phyloP scores from a whole-genome alignment of 64 coral and sea anemone genomes.

The Actinia tenebrosa region DNA sequence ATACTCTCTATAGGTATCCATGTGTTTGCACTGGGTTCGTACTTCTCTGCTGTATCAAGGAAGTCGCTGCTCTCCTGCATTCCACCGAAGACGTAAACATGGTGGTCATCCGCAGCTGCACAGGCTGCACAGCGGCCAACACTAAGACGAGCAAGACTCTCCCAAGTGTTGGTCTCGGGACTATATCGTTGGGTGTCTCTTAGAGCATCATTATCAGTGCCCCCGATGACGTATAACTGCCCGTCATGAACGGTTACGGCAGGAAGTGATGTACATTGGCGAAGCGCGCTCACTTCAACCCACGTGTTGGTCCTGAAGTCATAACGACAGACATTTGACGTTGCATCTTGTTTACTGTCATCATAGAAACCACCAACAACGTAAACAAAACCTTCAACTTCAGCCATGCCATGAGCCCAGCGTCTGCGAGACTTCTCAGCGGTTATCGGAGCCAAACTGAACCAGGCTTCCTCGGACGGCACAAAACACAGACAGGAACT shows the following conservation, averaged over 20 bases:
- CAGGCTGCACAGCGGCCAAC: conserved; percentile 24
- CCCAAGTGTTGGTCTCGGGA: conserved; percentile 44
- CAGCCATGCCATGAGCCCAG: conserved; percentile 17
- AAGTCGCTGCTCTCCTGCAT: conserved; percentile 25
- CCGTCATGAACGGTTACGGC: conserved; percentile 7
- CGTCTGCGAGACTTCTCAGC: neutral
- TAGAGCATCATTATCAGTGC: conserved; percentile 18
- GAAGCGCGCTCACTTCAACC: neutral
- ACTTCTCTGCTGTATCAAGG: conserved; percentile 44
- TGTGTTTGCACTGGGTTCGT: conserved; percentile 16
- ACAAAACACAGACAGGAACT: neutral
- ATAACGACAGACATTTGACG: neutral
- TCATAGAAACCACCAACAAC: conserved; percentile 31
- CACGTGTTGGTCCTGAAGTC: conserved; percentile 3
- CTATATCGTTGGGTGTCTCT: conserved; percentile 20
- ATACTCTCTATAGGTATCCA: conserved; percentile 37
- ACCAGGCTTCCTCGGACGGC: conserved; percentile 6
- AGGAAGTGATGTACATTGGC: neutral
- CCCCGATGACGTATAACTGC: conserved; percentile 36
- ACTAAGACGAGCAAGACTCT: neutral
- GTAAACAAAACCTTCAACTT: conserved; percentile 5
- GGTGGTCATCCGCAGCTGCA: conserved; percentile 25
- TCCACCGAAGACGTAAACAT: conserved; percentile 36
- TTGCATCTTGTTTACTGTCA: conserved; percentile 2
- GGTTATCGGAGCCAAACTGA: conserved; percentile 3